A percentile compares a stretch with the other conserved stretches of the same genome.
These are phyloP conservation scores for Orycteropus afer DNA, from an alignment of 2,113 vertebrate genomes.

Conservation along the genomic window DNA sequence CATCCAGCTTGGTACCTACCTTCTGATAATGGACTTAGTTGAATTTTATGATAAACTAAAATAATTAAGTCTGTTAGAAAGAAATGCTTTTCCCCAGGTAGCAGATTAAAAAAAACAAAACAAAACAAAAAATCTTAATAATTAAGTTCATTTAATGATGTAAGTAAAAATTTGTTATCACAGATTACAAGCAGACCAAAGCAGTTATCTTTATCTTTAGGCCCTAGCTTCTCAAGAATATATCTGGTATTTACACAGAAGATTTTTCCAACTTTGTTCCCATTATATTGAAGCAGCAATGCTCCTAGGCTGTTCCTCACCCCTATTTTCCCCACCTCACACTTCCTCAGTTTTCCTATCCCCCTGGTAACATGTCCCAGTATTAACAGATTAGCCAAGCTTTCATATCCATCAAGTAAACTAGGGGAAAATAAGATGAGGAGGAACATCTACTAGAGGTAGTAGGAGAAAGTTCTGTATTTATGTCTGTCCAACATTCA, in stretches of 20 bases:
- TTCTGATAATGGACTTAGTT: neutral
- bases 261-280: neutral
- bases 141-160: neutral
- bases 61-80: neutral
- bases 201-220: neutral
- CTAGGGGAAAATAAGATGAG: neutral
- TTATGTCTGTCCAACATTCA: neutral
- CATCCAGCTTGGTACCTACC: neutral
- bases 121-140: neutral
- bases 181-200: neutral
- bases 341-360: neutral
- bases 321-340: neutral
- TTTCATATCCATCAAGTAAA: neutral
- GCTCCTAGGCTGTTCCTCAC: neutral
- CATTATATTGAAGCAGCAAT: neutral
- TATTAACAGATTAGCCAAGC: neutral
- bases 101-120: neutral
- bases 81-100: neutral
- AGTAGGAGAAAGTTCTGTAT: neutral
- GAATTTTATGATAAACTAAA: neutral
- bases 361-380: neutral
- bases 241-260: neutral
- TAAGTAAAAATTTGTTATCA: neutral
- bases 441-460: neutral
- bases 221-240: neutral